Evolutionary conservation across 2,113 vertebrate species (phyloP), one percentile per base, ranked within the genome.

Genomic region (Mormyrus iriodes): DNA sequence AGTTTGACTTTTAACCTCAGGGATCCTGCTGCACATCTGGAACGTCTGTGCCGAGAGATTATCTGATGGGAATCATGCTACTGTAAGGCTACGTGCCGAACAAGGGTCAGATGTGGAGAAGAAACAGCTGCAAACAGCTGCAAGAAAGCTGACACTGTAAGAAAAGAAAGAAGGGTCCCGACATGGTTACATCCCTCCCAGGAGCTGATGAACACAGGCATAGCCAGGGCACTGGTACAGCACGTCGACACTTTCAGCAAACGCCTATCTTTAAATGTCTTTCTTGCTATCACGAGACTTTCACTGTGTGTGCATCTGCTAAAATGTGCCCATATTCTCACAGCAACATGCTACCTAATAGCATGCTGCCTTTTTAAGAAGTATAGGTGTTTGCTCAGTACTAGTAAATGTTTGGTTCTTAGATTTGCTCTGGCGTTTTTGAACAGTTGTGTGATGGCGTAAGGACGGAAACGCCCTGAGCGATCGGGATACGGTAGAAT

Each of bases 101-200:
- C 87, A 92, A 91, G 92, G 92, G 92, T 92, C 83, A 61, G 53
- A 90, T 35, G 9, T 88, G 89, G 76, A 48, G 51, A 88, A 91
- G 90, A 61, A 44, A 86, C 73, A 89, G 87, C 82, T 86, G 90
- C 39, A 58, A n/a, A 48, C 27, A 76, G 15, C 73, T 39, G 73
- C 27, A 42, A 39, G 73, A 19, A 76, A 15, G 35, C 73, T 10
- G 15, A 55, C 51, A 44, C 44, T 15, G 21, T 53, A 76, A n/a
- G 82, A 17, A 2, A 44, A 58, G 21, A 35, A 35, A 39, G 49
- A 88, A 73, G 73, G 35, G 88, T 44, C 44, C 19, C 35, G 27
- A 83, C 48, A 87, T 79, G 44, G 51, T n/a, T n/a, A 88, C 90
- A 61, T 35, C 52, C 88, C 86, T 89, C 44, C 39, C 69, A 51